Base-by-base conservation (phyloP, 2,888 invertebrate species). In the Eugnorisma glareosa region DNA sequence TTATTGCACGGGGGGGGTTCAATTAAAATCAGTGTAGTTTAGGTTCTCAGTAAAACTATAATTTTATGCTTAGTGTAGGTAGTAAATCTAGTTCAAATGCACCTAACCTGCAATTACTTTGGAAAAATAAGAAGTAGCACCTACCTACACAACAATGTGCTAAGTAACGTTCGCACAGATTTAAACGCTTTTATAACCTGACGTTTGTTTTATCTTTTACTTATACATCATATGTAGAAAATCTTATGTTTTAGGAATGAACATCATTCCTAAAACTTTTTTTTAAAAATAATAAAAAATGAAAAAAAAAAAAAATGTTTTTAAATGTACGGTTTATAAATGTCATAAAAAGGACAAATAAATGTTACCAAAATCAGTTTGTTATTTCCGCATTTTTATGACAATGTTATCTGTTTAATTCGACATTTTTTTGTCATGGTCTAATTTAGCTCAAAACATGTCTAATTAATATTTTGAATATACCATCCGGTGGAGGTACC, bases 21-120 rank as follows among this genome's bases (percentile, higher is more conserved):
- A 64, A 71, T 63, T 67, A 71, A 24, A 10, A 45, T 67, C 68
- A 67, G 67, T 54, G n/a, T 67, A 43, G 18, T 28, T 28, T 1
- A 43, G 43, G 21, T 79, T 72, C 5, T 79, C 28, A n/a, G 48
- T 48, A 15, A 28, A n/a, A 35, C 64, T 69, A 13, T 64, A 43
- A 77, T 67, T 40, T 18, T 45, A 51, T 43, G 31, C 35, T 57
- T 10, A 31, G n/a, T 43, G n/a, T n/a, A n/a, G 2, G 21, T 43
- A 3, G 48, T 68, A 35, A 59, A 70, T 75, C 75, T 70, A 61
- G 69, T 67, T 40, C n/a, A 61, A 61, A 48, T 66, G 8, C 11
- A 40, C 13, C 21, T 24, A 13, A 37, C 31, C 15, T 31, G 31
- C n/a, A 70, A 75, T 81, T 75, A 35, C 5, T 54, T 54, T 43